Conservation (phyloP, 35 echinoderm and acorn worm genomes). For the Strongylocentrotus purpuratus region DNA sequence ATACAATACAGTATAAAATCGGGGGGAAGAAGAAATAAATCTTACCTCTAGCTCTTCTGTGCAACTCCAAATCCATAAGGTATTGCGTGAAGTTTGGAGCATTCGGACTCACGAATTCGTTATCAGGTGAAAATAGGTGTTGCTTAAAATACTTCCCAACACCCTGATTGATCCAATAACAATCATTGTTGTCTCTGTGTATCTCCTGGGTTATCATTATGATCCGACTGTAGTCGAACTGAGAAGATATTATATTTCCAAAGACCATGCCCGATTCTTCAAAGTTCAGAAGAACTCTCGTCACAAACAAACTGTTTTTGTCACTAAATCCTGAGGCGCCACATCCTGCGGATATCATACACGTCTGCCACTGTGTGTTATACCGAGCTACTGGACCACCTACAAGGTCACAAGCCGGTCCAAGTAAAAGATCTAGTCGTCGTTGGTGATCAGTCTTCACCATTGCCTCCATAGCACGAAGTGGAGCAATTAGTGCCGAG, state of each 20-base stretch:
- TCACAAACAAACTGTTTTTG: conserved; percentile 44
- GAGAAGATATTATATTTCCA: background rate
- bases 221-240: conserved; percentile 40
- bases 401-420: conserved; percentile 64
- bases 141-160: background rate
- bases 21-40: background rate
- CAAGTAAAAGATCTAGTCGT: conserved; percentile 56
- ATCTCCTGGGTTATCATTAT: background rate
- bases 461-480: conserved; percentile 47
- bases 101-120: background rate
- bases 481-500: background rate
- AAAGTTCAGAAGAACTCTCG: conserved; percentile 45
- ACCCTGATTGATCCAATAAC: conserved; percentile 24
- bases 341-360: conserved; percentile 57
- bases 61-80: background rate
- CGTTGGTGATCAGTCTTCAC: background rate
- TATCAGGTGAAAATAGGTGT: background rate
- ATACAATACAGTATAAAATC: background rate
- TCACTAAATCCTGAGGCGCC: conserved; percentile 19
- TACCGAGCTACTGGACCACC: conserved; percentile 61
- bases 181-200: background rate
- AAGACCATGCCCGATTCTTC: background rate
- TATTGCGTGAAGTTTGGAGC: conserved; percentile 29
- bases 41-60: background rate
- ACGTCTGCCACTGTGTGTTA: conserved; percentile 57